Base-by-base conservation (phyloP, 2,113 vertebrate genomes). In the Lophochroa leadbeateri region DNA sequence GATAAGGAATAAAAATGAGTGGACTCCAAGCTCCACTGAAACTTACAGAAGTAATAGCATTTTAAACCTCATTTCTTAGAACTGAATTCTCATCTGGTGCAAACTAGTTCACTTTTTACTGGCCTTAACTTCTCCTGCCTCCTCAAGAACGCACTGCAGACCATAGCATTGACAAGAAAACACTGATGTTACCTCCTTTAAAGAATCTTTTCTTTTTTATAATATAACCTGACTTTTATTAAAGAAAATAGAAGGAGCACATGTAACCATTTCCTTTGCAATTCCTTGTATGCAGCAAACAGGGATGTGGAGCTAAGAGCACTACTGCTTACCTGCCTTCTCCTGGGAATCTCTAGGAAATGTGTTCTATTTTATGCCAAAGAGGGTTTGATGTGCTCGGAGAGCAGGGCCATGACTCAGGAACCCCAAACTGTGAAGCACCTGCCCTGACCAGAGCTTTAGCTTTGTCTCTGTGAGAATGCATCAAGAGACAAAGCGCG, bases 1-100 rank as follows among this genome's bases (percentile, higher is more conserved):
- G 88, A 82, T 82, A 86, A 92, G 91, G 65, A 87, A 92, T 87
- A 89, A 89, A 92, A 95, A 87, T 31, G 41, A 87, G 25, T 14
- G 9, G 46, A 85, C 46, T 41, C 41, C 89, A 70, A 86, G 81
- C 65, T 86, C 25, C 72, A 71, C 29, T 65, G 88, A 71, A 90
- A 90, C 72, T 49, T 85, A 70, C 47, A 74, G 31, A 92, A 92
- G 65, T 33, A 69, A 92, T 33, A 86, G 28, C 67, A 63, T 91
- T 92, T 87, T 49, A 92, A 92, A 95, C 46, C 43, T 82, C 31
- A 49, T 84, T 95, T 91, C 74, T 93, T 60, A 76, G 65, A 44
- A 33, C 69, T 2, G 3, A 82, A 46, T 91, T 91, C 74, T 37
- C 72, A 76, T 47, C 74, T 74, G 23, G 7, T 31, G 7, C 37